Evolutionary conservation across 2,113 vertebrate genomes (phyloP), one percentile per base, ranked within the genome.

Genomic region (Probosciger aterrimus): DNA sequence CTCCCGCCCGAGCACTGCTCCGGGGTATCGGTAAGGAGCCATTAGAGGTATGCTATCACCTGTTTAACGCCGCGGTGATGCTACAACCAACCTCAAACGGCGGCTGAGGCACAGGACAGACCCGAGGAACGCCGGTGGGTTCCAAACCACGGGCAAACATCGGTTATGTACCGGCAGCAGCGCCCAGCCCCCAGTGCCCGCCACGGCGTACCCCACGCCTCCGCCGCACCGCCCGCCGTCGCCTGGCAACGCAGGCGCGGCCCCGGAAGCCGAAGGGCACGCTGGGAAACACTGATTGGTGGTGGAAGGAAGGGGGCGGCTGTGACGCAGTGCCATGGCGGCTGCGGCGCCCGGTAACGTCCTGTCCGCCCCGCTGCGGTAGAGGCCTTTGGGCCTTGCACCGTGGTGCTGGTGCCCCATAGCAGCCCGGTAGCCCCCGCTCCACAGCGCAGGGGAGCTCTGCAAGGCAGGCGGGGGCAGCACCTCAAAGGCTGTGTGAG

Each of bases 91-190:
- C 46, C 27, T 25, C 63, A 10, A 19, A 18, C 28, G 22, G 59
- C 57, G 6, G 11, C 63, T 1, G 37, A 23, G n/a, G 25, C 35
- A 3, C 27, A 16, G 17, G n/a, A 10, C 27, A 4, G 68, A 15
- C 20, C 11, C 14, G 3, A 52, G 17, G 7, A 8, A 22, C 14
- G 18, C 43, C 11, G 3, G 5, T 2, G 10, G 5, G 1, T 4
- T 7, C 44, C 37, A 3, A 11, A 27, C 17, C 3, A 11, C 5
- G 22, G 28, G 22, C 3, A 27, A 74, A 7, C 8, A 23, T 5
- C 5, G 24, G 15, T 35, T 14, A 15, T 8, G 2, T 20, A 50
- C 65, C 74, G 31, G 22, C 55, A 57, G 10, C 30, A 17, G 17
- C 7, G 52, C 52, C 5, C 50, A 10, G 14, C 5, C 49, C 49